These are phyloP conservation scores for Crematogaster levior DNA, from an alignment of 2,888 invertebrate species.

Conservation along the genomic window DNA sequence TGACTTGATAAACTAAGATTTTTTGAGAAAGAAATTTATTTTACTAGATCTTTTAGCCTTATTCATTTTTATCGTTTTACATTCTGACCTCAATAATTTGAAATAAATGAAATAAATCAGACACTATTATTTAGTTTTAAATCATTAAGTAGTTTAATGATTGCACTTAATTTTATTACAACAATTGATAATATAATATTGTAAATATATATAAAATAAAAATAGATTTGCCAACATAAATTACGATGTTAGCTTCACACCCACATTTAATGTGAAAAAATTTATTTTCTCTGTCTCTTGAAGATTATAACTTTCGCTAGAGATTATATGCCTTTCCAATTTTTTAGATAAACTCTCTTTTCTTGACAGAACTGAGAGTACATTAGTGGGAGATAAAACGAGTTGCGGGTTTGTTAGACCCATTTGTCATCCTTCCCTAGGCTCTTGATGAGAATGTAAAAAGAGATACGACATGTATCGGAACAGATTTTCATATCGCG, in stretches of 20 bases:
- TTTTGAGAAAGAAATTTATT: not conserved
- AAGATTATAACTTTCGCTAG: not conserved
- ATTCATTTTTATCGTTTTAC: not conserved
- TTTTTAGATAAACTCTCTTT: conserved; percentile 2
- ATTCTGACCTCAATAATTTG: not conserved
- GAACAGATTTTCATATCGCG: conserved; percentile 47
- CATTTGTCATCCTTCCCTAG: conserved; percentile 43
- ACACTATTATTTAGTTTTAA: not conserved
- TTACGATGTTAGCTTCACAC: not conserved
- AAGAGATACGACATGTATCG: conserved; percentile 41
- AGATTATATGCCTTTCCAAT: conserved; percentile 15
- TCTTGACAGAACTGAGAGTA: not conserved
- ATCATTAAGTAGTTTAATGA: not conserved
- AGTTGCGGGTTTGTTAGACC: conserved; percentile 41
- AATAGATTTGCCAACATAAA: not conserved
- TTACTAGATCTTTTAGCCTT: not conserved
- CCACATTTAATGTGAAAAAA: not conserved
- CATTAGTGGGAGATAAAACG: conserved; percentile 11
- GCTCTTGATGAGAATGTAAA: conserved; percentile 41
- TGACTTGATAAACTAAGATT: too few species aligned
- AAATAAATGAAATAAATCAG: not conserved
- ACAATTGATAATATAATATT: not conserved
- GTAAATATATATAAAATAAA: not conserved
- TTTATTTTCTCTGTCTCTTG: not conserved
- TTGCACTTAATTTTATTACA: not conserved